phyloP scores from a whole-genome alignment of 2,797 vertebrate genomes.

The Neopelma chrysocephalum region DNA sequence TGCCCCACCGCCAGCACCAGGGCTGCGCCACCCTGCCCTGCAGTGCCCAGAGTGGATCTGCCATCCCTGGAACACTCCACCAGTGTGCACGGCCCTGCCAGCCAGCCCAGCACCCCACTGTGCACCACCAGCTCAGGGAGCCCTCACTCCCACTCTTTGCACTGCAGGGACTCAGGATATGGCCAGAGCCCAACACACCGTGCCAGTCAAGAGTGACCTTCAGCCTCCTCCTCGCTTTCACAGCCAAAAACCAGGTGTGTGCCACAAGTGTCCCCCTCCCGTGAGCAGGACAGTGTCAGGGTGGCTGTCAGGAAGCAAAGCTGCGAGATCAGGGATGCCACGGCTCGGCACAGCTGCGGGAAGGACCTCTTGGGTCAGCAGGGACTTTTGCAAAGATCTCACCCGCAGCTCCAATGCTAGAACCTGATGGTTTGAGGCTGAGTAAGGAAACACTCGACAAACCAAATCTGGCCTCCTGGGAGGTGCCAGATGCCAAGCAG shows the following conservation, averaged over 20 bases:
- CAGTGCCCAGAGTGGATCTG: not conserved
- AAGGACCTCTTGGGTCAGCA: not conserved
- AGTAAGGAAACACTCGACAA: not conserved
- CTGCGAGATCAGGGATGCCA: rapidly evolving
- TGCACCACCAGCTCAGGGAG: rapidly evolving
- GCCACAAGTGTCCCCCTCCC: rapidly evolving
- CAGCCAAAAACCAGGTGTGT: not conserved
- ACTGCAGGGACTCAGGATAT: not conserved
- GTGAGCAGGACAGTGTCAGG: rapidly evolving
- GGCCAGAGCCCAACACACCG: rapidly evolving
- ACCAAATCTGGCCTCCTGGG: not conserved
- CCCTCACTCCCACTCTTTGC: rapidly evolving
- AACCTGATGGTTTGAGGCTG: not conserved
- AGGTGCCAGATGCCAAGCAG: not conserved
- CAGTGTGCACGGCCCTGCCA: rapidly evolving
- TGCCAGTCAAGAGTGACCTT: rapidly evolving
- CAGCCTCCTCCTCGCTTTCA: not conserved
- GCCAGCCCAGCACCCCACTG: too few relatives aligned
- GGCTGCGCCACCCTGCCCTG: not conserved
- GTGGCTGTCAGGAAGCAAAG: not conserved
- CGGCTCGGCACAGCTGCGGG: rapidly evolving
- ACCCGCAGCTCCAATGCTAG: rapidly evolving
- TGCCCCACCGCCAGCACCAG: not conserved
- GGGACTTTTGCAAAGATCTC: not conserved
- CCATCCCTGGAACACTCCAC: not conserved